Evolutionary conservation across 2,888 invertebrate species (phyloP).

Genomic region (Junonia oenone): DNA sequence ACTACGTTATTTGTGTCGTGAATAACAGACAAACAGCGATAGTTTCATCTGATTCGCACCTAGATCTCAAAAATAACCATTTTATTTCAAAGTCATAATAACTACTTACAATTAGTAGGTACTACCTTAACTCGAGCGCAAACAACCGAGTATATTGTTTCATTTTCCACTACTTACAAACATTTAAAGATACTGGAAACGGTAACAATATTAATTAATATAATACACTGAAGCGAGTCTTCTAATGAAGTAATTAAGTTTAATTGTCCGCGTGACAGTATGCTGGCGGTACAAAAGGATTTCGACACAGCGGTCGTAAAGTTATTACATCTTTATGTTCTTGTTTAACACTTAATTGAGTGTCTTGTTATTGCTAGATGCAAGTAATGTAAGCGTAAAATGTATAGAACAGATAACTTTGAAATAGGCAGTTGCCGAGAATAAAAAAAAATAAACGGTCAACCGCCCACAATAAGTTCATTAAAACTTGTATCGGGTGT

Average conservation of each 20-base stretch:
- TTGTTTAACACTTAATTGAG: slow-evolving; percentile 8
- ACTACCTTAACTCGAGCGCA: not conserved
- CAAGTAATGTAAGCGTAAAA: not conserved
- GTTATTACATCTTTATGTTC: slow-evolving; percentile 14
- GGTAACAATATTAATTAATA: not conserved
- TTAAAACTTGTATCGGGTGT: too few species aligned
- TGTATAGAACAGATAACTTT: not conserved
- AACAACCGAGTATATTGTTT: not conserved
- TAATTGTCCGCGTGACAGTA: slow-evolving; percentile 44
- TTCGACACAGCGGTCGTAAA: slow-evolving; percentile 25
- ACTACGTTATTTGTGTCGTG: too few species aligned
- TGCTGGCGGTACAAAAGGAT: slow-evolving; percentile 54
- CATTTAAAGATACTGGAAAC: not conserved
- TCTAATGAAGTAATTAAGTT: slow-evolving; percentile 41
- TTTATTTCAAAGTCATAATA: too few species aligned
- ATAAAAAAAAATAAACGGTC: too few species aligned
- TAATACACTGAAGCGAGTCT: slow-evolving; percentile 5
- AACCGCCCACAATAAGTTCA: too few species aligned
- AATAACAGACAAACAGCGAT: too few species aligned
- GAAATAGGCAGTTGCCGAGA: too few species aligned
- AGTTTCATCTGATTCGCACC: not conserved
- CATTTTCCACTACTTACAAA: not conserved
- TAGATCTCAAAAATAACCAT: not conserved
- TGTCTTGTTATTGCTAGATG: not conserved
- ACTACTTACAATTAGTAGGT: not conserved